Conservation (phyloP, 2,888 invertebrate species). For the Danaus chrysippus region DNA sequence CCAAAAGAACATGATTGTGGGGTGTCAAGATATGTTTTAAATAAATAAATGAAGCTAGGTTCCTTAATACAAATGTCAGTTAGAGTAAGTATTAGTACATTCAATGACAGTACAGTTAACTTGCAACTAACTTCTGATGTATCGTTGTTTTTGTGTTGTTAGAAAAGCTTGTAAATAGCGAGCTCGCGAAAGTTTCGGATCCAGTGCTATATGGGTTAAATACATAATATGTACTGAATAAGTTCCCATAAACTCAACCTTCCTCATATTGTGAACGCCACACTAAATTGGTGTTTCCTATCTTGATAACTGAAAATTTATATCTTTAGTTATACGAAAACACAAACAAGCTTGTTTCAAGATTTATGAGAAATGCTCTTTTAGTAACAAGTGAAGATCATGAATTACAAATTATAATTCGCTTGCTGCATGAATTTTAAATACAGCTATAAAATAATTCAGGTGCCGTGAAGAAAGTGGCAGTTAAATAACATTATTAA, state of each 20-base stretch:
- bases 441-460: neutral
- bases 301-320: conserved; percentile 33
- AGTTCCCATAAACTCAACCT: conserved; percentile 30
- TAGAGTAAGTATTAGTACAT: conserved; percentile 58
- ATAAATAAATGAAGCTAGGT: conserved; percentile 47
- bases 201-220: conserved; percentile 34
- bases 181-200: conserved; percentile 61
- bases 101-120: conserved; percentile 61
- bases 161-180: conserved; percentile 62
- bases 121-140: conserved; percentile 75
- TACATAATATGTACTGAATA: conserved; percentile 46
- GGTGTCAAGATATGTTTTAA: neutral
- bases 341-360: conserved; percentile 19
- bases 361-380: conserved; percentile 6
- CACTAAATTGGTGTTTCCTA: neutral
- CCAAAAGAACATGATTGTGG: neutral
- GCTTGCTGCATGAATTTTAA: neutral
- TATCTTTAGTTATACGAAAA: conserved; percentile 32
- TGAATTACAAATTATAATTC: conserved; percentile 5
- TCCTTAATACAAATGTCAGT: conserved; percentile 54
- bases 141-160: conserved; percentile 71
- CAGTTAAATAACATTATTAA: too few relatives aligned
- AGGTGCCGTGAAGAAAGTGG: too few relatives aligned
- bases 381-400: neutral
- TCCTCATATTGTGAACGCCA: conserved; percentile 18